phyloP scores from a whole-genome alignment of 1,140 invertebrate species.

The Zaprionus camerounensis region DNA sequence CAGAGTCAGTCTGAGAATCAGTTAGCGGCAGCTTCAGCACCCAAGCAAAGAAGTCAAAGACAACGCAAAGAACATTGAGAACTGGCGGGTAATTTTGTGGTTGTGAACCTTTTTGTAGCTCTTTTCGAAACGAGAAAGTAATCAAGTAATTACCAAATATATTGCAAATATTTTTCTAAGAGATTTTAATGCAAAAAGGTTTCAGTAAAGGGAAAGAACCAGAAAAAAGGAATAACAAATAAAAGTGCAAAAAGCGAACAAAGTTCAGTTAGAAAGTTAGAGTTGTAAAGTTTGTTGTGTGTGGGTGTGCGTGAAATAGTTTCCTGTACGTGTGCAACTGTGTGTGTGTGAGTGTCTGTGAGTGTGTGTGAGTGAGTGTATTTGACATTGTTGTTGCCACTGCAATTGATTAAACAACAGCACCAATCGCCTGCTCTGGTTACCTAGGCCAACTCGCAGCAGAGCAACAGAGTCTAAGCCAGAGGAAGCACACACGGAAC shows the following conservation, averaged over 20 bases:
- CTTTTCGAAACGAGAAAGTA: conserved; percentile 47
- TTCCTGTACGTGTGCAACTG: conserved; percentile 16
- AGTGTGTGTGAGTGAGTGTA: conserved; percentile 22
- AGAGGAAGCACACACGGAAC: conserved; percentile 20
- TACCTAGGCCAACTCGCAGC: conserved; percentile 73
- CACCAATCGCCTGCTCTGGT: conserved; percentile 50
- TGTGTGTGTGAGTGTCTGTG: conserved; percentile 30
- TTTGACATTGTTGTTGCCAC: conserved; percentile 45
- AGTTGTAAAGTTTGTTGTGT: conserved; percentile 8
- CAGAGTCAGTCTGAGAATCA: conserved; percentile 41
- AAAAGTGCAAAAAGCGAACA: conserved; percentile 52
- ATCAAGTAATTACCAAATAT: conserved; percentile 8
- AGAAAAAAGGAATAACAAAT: conserved; percentile 15
- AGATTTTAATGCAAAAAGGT: conserved; percentile 56
- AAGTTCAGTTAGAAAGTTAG: conserved; percentile 40
- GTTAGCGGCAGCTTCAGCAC: conserved; percentile 32
- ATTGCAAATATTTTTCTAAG: conserved; percentile 53
- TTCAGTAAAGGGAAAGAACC: conserved; percentile 26
- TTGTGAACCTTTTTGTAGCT: conserved; percentile 72
- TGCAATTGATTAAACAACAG: conserved; percentile 80
- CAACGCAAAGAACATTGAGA: neutral
- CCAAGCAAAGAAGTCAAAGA: neutral
- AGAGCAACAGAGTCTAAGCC: conserved; percentile 36
- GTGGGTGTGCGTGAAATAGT: conserved; percentile 22
- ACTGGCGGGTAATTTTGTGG: conserved; percentile 63